Conservation (phyloP, 2,797 vertebrate genomes). For the Craterocephalus amniculus region DNA sequence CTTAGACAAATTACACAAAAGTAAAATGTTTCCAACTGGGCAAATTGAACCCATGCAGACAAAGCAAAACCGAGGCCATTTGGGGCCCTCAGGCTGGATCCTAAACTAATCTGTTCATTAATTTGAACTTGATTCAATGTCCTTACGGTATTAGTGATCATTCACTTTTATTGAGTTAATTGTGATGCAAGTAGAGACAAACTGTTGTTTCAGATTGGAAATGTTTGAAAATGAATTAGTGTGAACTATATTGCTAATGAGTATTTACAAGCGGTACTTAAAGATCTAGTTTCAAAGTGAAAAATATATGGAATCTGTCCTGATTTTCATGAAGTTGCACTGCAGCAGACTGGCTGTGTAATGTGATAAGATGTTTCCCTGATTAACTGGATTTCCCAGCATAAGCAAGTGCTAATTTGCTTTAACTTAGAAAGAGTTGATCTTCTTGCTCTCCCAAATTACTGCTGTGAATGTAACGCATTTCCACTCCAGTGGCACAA, state of each 20-base stretch:
- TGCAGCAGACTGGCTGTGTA: not conserved
- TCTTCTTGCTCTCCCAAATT: slow-evolving; percentile 13
- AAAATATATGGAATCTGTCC: not conserved
- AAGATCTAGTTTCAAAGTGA: not conserved
- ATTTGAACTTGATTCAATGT: not conserved
- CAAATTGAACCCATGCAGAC: not conserved
- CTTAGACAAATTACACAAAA: not conserved
- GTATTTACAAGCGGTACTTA: not conserved
- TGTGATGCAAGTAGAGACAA: not conserved
- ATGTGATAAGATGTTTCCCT: slow-evolving; percentile 8
- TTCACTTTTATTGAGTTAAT: not conserved
- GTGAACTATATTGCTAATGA: not conserved
- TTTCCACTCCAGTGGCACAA: slow-evolving; percentile 15
- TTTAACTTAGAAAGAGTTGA: slow-evolving; percentile 12
- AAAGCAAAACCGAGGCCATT: not conserved
- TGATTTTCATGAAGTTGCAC: not conserved
- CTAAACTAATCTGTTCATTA: not conserved
- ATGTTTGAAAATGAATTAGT: not conserved
- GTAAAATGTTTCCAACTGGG: not conserved
- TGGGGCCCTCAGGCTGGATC: not conserved
- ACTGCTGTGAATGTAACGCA: slow-evolving; percentile 23
- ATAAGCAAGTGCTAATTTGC: not conserved
- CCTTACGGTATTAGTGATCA: not conserved
- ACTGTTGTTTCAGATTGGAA: not conserved
- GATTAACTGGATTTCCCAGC: not conserved